phyloP scores from a whole-genome alignment of 2,797 vertebrate species.

The Lepus oiostolus region DNA sequence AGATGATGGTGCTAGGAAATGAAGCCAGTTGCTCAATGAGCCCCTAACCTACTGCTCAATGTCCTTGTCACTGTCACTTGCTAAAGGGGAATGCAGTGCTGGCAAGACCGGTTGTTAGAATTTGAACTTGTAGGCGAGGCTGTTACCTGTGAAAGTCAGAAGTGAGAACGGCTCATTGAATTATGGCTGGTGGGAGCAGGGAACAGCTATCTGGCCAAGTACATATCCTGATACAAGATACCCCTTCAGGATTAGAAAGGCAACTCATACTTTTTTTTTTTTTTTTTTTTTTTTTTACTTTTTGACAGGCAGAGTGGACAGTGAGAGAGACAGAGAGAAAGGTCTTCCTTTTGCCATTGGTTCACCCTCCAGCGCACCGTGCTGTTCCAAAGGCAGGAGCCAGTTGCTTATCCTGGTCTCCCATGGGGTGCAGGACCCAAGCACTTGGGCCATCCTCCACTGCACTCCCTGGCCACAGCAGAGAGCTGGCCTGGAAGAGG shows the following conservation, averaged over 20 bases:
- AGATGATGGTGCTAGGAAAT: not conserved
- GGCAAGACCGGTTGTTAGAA: not conserved
- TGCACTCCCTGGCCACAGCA: no score
- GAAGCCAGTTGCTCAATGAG: not conserved
- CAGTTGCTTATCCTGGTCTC: no score
- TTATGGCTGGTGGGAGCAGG: not conserved
- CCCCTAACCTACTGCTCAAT: not conserved
- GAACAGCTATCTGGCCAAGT: slow-evolving; percentile 1
- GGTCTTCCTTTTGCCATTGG: no score
- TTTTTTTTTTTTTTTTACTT: no score
- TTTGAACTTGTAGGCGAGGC: not conserved
- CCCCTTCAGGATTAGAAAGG: slow-evolving; percentile 54
- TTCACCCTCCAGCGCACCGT: no score
- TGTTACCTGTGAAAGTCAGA: slow-evolving; percentile 1
- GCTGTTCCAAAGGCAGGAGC: no score
- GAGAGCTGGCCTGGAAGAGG: no score
- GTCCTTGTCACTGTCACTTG: not conserved
- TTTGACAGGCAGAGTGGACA: no score
- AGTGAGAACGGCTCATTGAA: not conserved
- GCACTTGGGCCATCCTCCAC: no score
- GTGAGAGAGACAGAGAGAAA: no score
- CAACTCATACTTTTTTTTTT: slow-evolving; percentile 31
- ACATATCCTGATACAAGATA: slow-evolving; percentile 19
- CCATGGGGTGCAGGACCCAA: no score
- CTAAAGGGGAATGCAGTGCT: not conserved